phyloP scores from a whole-genome alignment of 2,797 vertebrate species.

The Fundulus diaphanus region DNA sequence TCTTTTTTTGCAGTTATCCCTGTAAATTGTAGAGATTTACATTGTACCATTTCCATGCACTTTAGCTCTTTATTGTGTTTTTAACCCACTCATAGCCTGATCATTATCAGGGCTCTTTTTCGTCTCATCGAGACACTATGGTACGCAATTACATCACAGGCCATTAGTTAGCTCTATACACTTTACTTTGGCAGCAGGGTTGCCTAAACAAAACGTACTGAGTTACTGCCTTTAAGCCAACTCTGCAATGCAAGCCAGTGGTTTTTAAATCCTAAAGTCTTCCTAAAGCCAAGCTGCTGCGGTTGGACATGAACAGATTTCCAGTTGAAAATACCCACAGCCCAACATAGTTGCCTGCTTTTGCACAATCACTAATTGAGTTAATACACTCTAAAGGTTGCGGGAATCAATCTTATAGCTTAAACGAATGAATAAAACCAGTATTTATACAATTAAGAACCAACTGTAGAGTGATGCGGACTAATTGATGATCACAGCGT shows the following conservation, averaged over 20 bases:
- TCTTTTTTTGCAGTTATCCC: no score
- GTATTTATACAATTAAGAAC: background rate
- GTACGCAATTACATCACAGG: no score
- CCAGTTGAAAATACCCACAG: background rate
- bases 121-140: no score
- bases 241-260: no score
- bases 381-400: background rate
- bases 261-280: no score
- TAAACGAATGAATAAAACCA: background rate
- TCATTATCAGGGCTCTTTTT: background rate
- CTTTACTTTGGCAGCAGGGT: no score
- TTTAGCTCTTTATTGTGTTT: background rate
- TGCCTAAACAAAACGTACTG: no score
- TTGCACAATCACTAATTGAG: background rate
- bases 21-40: no score
- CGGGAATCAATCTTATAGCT: background rate
- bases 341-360: background rate
- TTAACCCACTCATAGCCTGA: background rate
- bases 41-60: background rate
- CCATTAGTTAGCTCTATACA: no score
- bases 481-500: constrained; percentile 1
- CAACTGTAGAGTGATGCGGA: background rate
- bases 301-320: background rate
- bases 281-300: no score
- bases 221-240: no score